These are phyloP conservation scores for Rhadinocentrus ornatus DNA, from an alignment of 2,797 vertebrate genomes.

Conservation along the genomic window DNA sequence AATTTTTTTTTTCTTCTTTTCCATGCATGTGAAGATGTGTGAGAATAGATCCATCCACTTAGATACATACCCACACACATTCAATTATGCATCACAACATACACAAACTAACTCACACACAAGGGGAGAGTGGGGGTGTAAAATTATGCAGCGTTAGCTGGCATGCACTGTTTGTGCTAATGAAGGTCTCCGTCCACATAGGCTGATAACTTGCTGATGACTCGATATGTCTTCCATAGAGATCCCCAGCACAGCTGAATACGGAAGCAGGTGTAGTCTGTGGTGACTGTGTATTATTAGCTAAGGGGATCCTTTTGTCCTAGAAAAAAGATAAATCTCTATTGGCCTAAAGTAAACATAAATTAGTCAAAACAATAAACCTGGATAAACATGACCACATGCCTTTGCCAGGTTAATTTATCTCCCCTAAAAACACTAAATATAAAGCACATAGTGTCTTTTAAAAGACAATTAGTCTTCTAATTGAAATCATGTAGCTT, in stretches of 20 bases:
- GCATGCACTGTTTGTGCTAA: constrained; percentile 72
- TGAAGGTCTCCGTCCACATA: constrained; percentile 78
- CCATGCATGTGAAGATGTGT: neutral
- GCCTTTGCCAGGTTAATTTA: neutral
- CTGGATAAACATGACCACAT: neutral
- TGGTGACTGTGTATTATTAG: constrained; percentile 38
- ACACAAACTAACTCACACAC: constrained; percentile 20
- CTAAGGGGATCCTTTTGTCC: constrained; percentile 6
- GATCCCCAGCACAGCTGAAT: constrained; percentile 63
- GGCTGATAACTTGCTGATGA: constrained; percentile 79
- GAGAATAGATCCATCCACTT: constrained; percentile 39
- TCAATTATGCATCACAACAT: constrained; percentile 42
- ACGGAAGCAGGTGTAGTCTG: constrained; percentile 62
- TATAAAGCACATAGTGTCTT: too few species aligned
- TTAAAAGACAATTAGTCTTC: too few species aligned
- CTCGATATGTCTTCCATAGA: constrained; percentile 71
- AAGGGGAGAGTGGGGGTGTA: constrained; percentile 69
- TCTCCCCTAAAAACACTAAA: neutral
- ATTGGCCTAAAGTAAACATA: constrained; percentile 6
- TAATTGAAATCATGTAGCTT: too few species aligned
- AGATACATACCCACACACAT: constrained; percentile 36
- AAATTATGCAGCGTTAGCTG: constrained; percentile 79
- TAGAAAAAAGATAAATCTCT: neutral
- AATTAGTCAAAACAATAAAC: neutral
- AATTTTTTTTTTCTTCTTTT: constrained; percentile 3